Percentiles rank a stretch among this genome's conserved stretches.
phyloP scores from a whole-genome alignment of 2,797 vertebrate species.

The Artibeus jamaicensis region DNA sequence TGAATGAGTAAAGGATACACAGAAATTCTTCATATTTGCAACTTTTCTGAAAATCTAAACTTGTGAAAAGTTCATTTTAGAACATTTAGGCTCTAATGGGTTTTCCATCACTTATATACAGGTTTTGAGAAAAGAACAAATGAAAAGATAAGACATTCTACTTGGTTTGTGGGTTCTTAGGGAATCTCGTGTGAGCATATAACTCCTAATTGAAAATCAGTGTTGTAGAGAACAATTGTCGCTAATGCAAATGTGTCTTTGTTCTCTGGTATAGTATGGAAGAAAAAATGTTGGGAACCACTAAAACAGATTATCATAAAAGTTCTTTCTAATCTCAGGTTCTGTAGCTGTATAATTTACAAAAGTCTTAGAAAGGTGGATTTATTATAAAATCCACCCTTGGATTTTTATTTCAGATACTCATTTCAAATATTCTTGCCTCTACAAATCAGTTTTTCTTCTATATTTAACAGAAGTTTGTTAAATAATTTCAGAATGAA shows the following conservation, averaged over 20 bases:
- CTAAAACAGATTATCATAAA: not conserved
- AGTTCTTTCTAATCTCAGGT: not conserved
- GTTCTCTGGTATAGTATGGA: not conserved
- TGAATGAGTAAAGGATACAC: not conserved
- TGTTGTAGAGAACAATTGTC: not conserved
- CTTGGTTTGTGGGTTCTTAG: not conserved
- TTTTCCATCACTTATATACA: not conserved
- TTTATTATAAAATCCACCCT: not conserved
- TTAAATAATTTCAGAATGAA: slow-evolving; percentile 28
- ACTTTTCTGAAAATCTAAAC: slow-evolving; percentile 17
- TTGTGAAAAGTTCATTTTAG: not conserved
- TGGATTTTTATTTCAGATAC: not conserved
- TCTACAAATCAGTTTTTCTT: slow-evolving; percentile 20
- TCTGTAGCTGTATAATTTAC: not conserved
- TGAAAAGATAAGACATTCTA: not conserved
- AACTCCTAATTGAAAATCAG: not conserved
- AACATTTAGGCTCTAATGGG: not conserved
- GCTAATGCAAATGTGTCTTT: not conserved
- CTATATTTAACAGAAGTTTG: not conserved
- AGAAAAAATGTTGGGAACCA: not conserved
- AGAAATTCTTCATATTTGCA: not conserved
- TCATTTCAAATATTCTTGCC: not conserved
- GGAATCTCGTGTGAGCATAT: not conserved
- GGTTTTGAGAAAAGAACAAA: not conserved
- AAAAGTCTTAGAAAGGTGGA: not conserved